phyloP scores from a whole-genome alignment of 2,888 invertebrate species.

The Miltochrista miniata region DNA sequence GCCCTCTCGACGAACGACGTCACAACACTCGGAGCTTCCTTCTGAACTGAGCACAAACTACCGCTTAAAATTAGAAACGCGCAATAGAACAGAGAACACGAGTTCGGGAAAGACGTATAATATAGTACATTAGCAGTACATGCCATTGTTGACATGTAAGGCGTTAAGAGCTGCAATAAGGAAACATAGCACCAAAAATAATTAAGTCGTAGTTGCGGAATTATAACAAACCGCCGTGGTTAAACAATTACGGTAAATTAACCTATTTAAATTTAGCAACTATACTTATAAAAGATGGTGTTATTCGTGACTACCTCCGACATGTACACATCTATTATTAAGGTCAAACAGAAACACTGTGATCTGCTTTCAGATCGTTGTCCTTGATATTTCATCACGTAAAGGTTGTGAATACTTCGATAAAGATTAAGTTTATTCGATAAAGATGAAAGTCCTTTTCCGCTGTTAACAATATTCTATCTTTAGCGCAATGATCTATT shows the following conservation, averaged over 20 bases:
- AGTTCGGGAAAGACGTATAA: constrained; percentile 59
- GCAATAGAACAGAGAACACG: constrained; percentile 72
- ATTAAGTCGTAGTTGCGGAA: constrained; percentile 2
- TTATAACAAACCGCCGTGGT: constrained; percentile 4
- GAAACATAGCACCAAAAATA: constrained; percentile 12
- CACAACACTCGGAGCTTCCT: constrained; percentile 66
- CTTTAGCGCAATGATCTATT: neutral
- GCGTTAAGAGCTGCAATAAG: constrained; percentile 1
- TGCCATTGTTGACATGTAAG: constrained; percentile 22
- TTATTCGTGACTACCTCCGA: constrained; percentile 6
- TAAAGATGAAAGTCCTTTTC: constrained; percentile 40
- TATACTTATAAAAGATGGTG: neutral
- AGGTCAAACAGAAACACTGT: constrained; percentile 50
- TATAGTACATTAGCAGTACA: constrained; percentile 40
- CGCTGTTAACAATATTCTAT: neutral
- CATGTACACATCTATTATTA: constrained; percentile 32
- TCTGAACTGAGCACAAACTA: constrained; percentile 69
- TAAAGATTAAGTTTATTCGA: constrained; percentile 31
- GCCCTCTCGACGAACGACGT: constrained; percentile 57
- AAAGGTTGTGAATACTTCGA: constrained; percentile 45
- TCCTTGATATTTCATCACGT: constrained; percentile 53
- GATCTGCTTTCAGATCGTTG: constrained; percentile 49
- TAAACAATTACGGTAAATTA: neutral
- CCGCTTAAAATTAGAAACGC: constrained; percentile 79
- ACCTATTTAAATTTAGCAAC: neutral